These are phyloP conservation scores for Rhipidura dahli DNA, from an alignment of 2,113 vertebrate genomes.

Conservation along the genomic window DNA sequence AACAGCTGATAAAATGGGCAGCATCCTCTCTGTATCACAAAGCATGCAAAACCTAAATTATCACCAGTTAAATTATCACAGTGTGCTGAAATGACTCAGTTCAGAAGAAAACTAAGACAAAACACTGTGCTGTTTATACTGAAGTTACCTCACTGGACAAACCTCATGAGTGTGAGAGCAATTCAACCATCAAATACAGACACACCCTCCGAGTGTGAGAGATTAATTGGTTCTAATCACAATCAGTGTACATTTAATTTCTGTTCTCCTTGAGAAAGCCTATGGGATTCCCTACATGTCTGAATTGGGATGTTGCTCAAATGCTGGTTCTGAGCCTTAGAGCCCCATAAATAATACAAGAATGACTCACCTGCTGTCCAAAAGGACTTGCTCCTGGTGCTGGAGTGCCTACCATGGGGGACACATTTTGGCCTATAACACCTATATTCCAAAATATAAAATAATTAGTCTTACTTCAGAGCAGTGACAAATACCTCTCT, in stretches of 20 bases:
- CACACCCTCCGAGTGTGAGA: not conserved
- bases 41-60: not conserved
- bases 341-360: not conserved
- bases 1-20: not conserved
- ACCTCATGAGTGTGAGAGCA: not conserved
- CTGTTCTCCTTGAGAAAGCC: not conserved
- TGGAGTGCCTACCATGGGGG: conserved; percentile 83
- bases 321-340: not conserved
- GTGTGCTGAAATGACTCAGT: not conserved
- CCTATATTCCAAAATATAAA: conserved; percentile 80
- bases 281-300: not conserved
- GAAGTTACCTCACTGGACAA: not conserved
- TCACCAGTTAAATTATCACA: not conserved
- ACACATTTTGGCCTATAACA: conserved; percentile 88
- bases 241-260: not conserved
- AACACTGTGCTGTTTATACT: not conserved
- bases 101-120: not conserved
- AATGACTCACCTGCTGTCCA: conserved; percentile 86
- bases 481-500: not conserved
- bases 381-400: conserved; percentile 82
- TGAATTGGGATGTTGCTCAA: not conserved
- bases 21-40: not conserved
- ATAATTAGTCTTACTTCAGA: conserved; percentile 59
- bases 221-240: not conserved
- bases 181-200: not conserved